Evolutionary conservation across 2,113 vertebrate genomes (phyloP).

Genomic region (Gnathonemus echidnorhynchus): DNA sequence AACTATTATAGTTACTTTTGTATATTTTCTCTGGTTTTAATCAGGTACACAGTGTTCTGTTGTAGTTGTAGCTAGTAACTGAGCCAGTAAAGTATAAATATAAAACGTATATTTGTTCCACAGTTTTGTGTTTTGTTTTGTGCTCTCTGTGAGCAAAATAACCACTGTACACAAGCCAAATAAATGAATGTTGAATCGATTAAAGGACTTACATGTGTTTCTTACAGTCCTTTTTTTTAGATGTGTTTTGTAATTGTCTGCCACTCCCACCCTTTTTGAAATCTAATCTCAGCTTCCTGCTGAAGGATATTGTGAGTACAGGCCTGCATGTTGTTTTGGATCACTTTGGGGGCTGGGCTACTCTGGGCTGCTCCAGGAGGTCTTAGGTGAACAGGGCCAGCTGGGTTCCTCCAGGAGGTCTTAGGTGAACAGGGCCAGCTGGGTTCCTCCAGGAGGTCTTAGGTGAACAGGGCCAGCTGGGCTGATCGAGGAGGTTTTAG

Average conservation of each 20-base stretch:
- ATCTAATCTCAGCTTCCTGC: conserved; percentile 2
- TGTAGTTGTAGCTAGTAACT: conserved; percentile 65
- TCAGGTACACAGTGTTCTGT: conserved; percentile 54
- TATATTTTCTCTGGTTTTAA: conserved; percentile 45
- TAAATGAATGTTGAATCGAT: conserved; percentile 59
- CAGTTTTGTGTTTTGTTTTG: conserved; percentile 46
- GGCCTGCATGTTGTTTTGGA: not conserved
- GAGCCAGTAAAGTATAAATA: conserved; percentile 57
- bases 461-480: not conserved
- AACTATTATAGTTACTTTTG: conserved; percentile 42
- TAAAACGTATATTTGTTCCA: conserved; percentile 59
- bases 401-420: not conserved
- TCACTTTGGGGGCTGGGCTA: not conserved
- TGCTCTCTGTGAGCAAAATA: conserved; percentile 61
- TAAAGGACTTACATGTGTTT: not conserved
- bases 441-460: not conserved
- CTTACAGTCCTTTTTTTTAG: not conserved
- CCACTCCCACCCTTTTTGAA: too few relatives aligned
- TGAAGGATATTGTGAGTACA: not conserved
- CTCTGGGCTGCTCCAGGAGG: not conserved
- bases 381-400: not conserved
- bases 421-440: not conserved
- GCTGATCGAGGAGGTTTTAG: not conserved
- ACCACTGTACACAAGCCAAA: conserved; percentile 74
- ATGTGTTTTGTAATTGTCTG: not conserved